phyloP scores from a whole-genome alignment of 1,140 invertebrate genomes.

The silkworm (Bombyx mori) region DNA sequence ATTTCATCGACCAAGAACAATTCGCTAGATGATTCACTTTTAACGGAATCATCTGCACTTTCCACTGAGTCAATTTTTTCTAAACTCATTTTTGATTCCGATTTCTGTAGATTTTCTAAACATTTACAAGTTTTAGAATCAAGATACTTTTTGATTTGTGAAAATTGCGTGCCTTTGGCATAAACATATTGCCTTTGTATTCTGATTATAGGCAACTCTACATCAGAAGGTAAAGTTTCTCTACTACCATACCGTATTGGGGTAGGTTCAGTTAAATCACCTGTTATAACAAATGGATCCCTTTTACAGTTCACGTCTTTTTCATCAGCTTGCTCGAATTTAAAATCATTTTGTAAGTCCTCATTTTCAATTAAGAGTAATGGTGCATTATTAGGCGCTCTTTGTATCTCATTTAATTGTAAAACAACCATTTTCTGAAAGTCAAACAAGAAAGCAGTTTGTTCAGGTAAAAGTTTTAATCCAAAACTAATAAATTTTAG shows the following conservation, averaged over 20 bases:
- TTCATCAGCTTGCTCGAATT: constrained; percentile 27
- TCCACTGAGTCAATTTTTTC: not conserved
- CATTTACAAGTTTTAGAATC: constrained; percentile 43
- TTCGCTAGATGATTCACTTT: constrained; percentile 27
- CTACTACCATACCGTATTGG: constrained; percentile 41
- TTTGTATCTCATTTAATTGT: constrained; percentile 53
- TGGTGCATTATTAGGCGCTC: constrained; percentile 20
- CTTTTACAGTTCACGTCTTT: constrained; percentile 23
- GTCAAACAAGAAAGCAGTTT: constrained; percentile 52
- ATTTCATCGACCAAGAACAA: constrained; percentile 30
- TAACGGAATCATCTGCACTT: constrained; percentile 7
- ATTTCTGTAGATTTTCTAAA: constrained; percentile 3
- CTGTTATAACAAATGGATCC: constrained; percentile 40
- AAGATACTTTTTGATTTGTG: constrained; percentile 43
- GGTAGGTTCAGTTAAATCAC: constrained; percentile 34
- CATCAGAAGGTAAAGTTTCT: constrained; percentile 42
- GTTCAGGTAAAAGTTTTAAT: constrained; percentile 54
- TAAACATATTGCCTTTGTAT: constrained; percentile 48
- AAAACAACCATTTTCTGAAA: constrained; percentile 54
- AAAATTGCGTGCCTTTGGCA: constrained; percentile 51
- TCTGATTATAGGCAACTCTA: constrained; percentile 46
- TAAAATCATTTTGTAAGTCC: constrained; percentile 29
- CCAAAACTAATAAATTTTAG: constrained; percentile 58
- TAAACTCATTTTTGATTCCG: not conserved
- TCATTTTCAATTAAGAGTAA: constrained; percentile 38